phyloP scores from a whole-genome alignment of 2,888 invertebrate genomes.

The Apamea crenata region DNA sequence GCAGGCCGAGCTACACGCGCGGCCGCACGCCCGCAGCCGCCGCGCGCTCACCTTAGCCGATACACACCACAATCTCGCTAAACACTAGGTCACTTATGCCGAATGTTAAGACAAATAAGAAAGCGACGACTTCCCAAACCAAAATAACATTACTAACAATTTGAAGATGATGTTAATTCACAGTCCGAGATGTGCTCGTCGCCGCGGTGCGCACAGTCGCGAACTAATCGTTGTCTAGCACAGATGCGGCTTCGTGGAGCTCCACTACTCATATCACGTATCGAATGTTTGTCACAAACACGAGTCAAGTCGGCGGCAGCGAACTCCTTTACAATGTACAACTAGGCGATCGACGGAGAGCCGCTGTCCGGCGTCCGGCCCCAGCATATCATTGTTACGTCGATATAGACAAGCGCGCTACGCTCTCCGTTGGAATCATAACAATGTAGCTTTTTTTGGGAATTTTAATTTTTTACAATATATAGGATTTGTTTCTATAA shows the following conservation, averaged over 20 bases:
- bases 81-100: constrained; percentile 84
- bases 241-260: constrained; percentile 57
- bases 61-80: constrained; percentile 84
- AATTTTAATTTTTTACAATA: constrained; percentile 90
- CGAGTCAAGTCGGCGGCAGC: constrained; percentile 73
- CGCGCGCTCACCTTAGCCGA: constrained; percentile 74
- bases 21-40: constrained; percentile 58
- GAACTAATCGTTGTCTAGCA: constrained; percentile 63
- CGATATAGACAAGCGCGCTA: constrained; percentile 81
- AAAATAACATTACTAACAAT: constrained; percentile 84
- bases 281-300: constrained; percentile 71
- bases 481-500: constrained; percentile 90
- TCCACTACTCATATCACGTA: constrained; percentile 61
- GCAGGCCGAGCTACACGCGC: too few relatives aligned
- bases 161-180: constrained; percentile 75
- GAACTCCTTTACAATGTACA: constrained; percentile 69
- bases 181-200: constrained; percentile 64
- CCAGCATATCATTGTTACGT: constrained; percentile 85
- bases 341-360: constrained; percentile 68
- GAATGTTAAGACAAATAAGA: constrained; percentile 85
- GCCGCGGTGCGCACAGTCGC: constrained; percentile 56
- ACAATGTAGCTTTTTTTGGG: constrained; percentile 90
- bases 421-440: constrained; percentile 84
- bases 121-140: constrained; percentile 86
- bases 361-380: constrained; percentile 70